A percentile compares a stretch with the other conserved stretches of the same genome.
Evolutionary conservation across 1,140 invertebrate genomes (phyloP).

Genomic region (Bicyclus anynana): DNA sequence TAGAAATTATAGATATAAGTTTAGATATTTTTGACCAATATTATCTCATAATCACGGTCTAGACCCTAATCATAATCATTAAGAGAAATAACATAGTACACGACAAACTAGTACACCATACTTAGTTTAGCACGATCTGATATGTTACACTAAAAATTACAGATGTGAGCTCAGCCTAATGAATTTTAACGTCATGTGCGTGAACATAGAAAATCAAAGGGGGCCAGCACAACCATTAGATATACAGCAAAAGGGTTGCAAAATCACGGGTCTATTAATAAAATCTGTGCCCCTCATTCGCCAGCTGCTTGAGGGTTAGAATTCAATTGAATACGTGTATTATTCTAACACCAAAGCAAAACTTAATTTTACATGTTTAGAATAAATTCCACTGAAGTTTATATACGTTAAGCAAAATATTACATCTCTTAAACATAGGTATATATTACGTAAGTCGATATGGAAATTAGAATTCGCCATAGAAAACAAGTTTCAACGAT

Average conservation of each 20-base stretch:
- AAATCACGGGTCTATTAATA: slow-evolving; percentile 58
- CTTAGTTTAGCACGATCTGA: no score
- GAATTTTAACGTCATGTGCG: neutral
- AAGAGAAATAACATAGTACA: no score
- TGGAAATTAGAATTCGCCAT: slow-evolving; percentile 5
- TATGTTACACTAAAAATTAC: no score
- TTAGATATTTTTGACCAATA: no score
- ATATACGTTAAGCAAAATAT: slow-evolving; percentile 10
- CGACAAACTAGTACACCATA: no score
- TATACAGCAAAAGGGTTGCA: slow-evolving; percentile 65
- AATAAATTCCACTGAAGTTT: neutral
- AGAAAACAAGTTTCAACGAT: slow-evolving; percentile 12
- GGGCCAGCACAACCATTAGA: slow-evolving; percentile 54
- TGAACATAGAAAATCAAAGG: slow-evolving; percentile 31
- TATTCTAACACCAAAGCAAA: slow-evolving; percentile 55
- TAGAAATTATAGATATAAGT: no score
- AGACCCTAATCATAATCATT: no score
- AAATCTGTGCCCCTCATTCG: slow-evolving; percentile 54
- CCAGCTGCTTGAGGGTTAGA: slow-evolving; percentile 50
- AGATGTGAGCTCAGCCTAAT: neutral
- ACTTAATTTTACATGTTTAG: neutral
- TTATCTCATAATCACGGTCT: no score
- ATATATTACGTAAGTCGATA: no score
- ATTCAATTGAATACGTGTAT: slow-evolving; percentile 44
- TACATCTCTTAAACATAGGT: no score